Conservation (phyloP, 2,797 vertebrate species). For the Halcyon leucocephala region DNA sequence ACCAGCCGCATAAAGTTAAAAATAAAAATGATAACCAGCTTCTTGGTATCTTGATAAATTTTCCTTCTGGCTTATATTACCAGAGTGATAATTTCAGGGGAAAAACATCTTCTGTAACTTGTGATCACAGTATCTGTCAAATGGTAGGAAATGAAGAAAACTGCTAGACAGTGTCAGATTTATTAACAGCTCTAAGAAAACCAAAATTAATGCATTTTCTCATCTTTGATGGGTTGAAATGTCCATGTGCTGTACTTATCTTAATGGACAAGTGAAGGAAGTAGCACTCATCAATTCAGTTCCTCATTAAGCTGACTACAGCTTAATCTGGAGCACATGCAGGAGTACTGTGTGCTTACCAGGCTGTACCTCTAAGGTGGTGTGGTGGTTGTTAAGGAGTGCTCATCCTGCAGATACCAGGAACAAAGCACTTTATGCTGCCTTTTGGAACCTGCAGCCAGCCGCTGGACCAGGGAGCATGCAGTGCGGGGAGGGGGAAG, state of each 20-base stretch:
- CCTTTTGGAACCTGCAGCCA: neutral
- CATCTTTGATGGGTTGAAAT: slow-evolving; percentile 73
- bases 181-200: slow-evolving; percentile 78
- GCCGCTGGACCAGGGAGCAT: rapidly evolving
- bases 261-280: slow-evolving; percentile 75
- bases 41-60: slow-evolving; percentile 75
- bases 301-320: slow-evolving; percentile 71
- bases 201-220: slow-evolving; percentile 79
- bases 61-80: slow-evolving; percentile 76
- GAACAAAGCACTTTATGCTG: neutral
- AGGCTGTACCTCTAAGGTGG: slow-evolving; percentile 40
- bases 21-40: slow-evolving; percentile 47
- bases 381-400: neutral
- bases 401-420: neutral
- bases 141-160: slow-evolving; percentile 80
- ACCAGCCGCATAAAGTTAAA: slow-evolving; percentile 45
- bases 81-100: slow-evolving; percentile 76
- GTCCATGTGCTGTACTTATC: slow-evolving; percentile 73
- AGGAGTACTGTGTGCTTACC: neutral
- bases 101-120: slow-evolving; percentile 78
- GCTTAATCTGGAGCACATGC: slow-evolving; percentile 35
- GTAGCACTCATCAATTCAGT: slow-evolving; percentile 75
- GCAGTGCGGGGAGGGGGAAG: rapidly evolving
- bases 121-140: slow-evolving; percentile 79
- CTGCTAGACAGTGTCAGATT: slow-evolving; percentile 81